Conservation (phyloP, 2,888 invertebrate genomes). For the Tipula unca region DNA sequence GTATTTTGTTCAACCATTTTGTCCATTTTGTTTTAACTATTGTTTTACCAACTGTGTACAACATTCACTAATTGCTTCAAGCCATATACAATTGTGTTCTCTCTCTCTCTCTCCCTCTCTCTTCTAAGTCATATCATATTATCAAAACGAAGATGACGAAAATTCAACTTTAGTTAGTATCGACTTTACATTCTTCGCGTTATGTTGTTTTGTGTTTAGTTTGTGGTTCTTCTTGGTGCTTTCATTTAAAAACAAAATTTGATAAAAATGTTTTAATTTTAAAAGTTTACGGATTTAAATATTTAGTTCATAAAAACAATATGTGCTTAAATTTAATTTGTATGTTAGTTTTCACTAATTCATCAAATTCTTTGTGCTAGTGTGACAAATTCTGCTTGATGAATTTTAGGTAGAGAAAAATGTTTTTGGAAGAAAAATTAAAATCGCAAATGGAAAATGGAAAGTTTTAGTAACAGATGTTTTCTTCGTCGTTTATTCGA, state of each 20-base stretch:
- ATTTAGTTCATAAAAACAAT: neutral
- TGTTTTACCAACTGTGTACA: neutral
- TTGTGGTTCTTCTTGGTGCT: neutral
- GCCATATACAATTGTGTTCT: neutral
- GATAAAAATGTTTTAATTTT: neutral
- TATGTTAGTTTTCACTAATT: neutral
- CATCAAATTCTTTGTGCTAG: neutral
- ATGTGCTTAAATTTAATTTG: neutral
- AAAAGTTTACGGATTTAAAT: neutral
- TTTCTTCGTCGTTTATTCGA: neutral
- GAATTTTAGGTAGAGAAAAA: neutral
- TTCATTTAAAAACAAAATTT: neutral
- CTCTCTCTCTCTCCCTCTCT: neutral
- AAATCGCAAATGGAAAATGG: neutral
- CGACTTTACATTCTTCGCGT: neutral
- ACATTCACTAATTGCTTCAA: neutral
- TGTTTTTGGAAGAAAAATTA: neutral
- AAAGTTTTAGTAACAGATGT: neutral
- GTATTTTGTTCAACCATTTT: too few relatives aligned
- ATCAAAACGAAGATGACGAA: neutral
- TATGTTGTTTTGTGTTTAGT: neutral
- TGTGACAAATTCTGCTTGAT: too few relatives aligned
- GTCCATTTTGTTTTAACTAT: too few relatives aligned
- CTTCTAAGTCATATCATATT: neutral
- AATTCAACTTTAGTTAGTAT: neutral